These are phyloP conservation scores for Phaetusa simplex DNA, from an alignment of 2,113 vertebrate genomes.

Conservation along the genomic window DNA sequence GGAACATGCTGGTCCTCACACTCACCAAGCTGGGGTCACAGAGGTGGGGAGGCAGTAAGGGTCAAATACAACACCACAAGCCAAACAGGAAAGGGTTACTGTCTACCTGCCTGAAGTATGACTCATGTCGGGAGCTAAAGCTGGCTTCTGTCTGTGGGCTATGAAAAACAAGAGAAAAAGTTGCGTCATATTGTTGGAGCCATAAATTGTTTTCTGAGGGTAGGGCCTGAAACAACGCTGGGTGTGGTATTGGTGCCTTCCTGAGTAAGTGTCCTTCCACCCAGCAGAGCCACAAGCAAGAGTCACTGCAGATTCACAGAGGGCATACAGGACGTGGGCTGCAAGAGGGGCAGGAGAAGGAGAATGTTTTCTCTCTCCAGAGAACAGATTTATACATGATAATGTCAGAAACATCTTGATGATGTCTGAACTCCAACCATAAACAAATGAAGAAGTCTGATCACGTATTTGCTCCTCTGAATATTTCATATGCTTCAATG, in stretches of 20 bases:
- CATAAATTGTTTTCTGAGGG: neutral
- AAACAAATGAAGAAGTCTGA: neutral
- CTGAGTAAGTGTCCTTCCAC: neutral
- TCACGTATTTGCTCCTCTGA: neutral
- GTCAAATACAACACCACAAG: neutral
- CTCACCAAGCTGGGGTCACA: neutral
- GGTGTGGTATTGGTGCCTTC: neutral
- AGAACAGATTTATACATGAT: neutral
- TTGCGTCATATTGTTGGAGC: neutral
- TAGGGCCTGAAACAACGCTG: neutral
- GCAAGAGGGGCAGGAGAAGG: accelerated
- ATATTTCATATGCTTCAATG: neutral
- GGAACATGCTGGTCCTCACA: neutral
- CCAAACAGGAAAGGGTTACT: neutral
- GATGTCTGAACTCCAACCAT: neutral
- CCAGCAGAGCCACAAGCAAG: neutral
- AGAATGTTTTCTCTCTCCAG: neutral
- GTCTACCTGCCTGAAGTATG: neutral
- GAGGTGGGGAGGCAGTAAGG: neutral
- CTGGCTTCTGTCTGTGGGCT: neutral
- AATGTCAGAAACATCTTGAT: neutral
- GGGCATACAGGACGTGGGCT: neutral
- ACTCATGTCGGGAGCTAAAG: neutral
- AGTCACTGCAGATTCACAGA: neutral
- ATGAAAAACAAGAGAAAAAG: neutral